These are phyloP conservation scores for Teleiodes luculella DNA, from an alignment of 2,888 invertebrate species.

Conservation along the genomic window DNA sequence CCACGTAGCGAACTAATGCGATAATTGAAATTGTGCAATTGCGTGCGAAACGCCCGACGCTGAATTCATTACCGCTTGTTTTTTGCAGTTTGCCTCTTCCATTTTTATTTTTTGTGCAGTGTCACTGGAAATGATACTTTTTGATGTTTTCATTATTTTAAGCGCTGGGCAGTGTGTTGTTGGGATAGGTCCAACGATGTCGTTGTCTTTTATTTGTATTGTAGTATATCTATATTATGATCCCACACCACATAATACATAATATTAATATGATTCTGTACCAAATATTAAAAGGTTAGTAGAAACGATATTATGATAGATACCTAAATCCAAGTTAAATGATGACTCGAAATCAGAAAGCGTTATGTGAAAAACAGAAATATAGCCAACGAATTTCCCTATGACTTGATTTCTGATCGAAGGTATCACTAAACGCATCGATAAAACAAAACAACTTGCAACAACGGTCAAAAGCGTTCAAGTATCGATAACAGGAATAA, in stretches of 20 bases:
- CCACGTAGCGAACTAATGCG: conserved; percentile 51
- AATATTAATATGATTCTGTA: too few species aligned
- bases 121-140: conserved; percentile 56
- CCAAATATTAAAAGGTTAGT: too few species aligned
- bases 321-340: too few species aligned
- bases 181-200: neutral
- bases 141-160: conserved; percentile 65
- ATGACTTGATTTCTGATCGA: neutral
- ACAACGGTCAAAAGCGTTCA: conserved; percentile 47
- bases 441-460: conserved; percentile 23
- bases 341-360: too few species aligned
- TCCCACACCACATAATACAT: too few species aligned
- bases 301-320: too few species aligned
- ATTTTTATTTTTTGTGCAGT: conserved; percentile 48
- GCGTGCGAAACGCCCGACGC: conserved; percentile 72
- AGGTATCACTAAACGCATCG: conserved; percentile 24
- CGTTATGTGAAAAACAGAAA: too few species aligned
- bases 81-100: conserved; percentile 51
- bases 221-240: too few species aligned
- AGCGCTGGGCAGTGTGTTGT: conserved; percentile 24
- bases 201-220: too few species aligned
- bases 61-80: conserved; percentile 72
- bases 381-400: neutral
- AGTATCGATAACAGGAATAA: conserved; percentile 71
- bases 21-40: conserved; percentile 80